Percentiles rank a stretch among this genome's conserved stretches.
phyloP scores from a whole-genome alignment of 2,113 vertebrate genomes.

The Megaptera novaeangliae region DNA sequence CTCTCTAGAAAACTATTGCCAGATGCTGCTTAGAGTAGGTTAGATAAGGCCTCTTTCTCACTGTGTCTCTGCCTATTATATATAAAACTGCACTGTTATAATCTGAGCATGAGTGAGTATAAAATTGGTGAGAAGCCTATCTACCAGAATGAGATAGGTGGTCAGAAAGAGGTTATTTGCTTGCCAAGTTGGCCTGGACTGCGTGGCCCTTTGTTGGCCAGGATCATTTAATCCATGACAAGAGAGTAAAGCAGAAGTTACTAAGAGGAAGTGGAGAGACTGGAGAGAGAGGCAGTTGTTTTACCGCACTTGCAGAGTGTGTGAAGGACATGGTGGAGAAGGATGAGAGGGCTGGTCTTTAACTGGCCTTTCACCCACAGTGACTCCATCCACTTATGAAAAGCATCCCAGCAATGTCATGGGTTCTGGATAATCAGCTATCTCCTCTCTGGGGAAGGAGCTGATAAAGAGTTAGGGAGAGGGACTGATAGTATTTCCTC shows the following conservation, averaged over 20 bases:
- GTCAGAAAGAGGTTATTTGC: not conserved
- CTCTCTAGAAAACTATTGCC: not conserved
- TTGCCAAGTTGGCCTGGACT: not conserved
- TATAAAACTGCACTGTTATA: not conserved
- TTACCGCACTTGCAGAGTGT: not conserved
- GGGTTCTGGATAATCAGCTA: not conserved
- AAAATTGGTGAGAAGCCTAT: not conserved
- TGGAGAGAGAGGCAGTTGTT: not conserved
- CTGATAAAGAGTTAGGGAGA: not conserved
- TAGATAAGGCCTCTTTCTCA: not conserved
- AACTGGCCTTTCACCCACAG: not conserved
- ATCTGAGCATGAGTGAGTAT: not conserved
- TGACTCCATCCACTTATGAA: not conserved
- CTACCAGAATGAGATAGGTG: not conserved
- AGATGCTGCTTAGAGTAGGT: not conserved
- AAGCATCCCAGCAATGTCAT: not conserved
- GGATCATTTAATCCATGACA: not conserved
- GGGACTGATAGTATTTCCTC: not conserved
- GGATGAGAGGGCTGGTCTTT: not conserved
- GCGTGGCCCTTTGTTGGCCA: not conserved
- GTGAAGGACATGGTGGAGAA: not conserved
- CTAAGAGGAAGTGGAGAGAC: not conserved
- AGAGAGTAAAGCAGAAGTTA: not conserved
- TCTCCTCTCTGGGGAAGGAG: not conserved
- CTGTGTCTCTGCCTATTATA: not conserved